A percentile compares a stretch with the other conserved stretches of the same genome.
Evolutionary conservation across 2,888 invertebrate species (phyloP).

Genomic region (Clitarchus hookeri): DNA sequence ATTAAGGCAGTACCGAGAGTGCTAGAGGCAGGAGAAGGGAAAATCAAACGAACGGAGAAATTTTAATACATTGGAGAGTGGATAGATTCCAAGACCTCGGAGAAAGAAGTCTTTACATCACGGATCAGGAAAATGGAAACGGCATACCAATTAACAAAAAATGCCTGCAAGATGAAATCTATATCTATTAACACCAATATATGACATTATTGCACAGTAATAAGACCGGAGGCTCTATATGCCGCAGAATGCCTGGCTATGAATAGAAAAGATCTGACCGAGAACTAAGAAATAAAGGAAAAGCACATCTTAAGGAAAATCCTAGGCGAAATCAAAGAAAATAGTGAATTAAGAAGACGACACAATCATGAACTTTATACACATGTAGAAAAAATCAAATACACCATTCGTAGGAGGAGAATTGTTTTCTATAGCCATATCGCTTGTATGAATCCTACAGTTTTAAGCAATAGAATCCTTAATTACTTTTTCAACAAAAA

Average conservation of each 20-base stretch:
- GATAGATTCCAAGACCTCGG: neutral
- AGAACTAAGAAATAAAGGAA: constrained; percentile 27
- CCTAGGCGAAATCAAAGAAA: neutral
- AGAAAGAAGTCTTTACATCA: constrained; percentile 24
- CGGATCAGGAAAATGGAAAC: constrained; percentile 16
- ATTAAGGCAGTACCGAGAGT: neutral
- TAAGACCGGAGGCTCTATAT: constrained; percentile 25
- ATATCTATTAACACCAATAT: neutral
- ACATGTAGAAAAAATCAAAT: neutral
- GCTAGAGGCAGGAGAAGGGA: neutral
- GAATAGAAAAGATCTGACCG: constrained; percentile 26
- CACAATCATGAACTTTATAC: neutral
- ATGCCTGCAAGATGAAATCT: neutral
- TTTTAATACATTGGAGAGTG: constrained; percentile 16
- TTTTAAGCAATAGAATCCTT: neutral
- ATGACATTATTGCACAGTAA: constrained; percentile 22
- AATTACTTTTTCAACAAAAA: neutral
- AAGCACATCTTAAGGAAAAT: constrained; percentile 20
- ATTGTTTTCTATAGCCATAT: neutral
- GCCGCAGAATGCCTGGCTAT: neutral
- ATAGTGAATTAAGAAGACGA: neutral
- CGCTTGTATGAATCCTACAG: neutral
- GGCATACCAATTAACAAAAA: constrained; percentile 20
- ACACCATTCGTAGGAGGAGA: neutral
- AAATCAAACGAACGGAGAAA: neutral